These are phyloP conservation scores for Muscicapa striata DNA, from an alignment of 2,797 vertebrate species.

Conservation along the genomic window DNA sequence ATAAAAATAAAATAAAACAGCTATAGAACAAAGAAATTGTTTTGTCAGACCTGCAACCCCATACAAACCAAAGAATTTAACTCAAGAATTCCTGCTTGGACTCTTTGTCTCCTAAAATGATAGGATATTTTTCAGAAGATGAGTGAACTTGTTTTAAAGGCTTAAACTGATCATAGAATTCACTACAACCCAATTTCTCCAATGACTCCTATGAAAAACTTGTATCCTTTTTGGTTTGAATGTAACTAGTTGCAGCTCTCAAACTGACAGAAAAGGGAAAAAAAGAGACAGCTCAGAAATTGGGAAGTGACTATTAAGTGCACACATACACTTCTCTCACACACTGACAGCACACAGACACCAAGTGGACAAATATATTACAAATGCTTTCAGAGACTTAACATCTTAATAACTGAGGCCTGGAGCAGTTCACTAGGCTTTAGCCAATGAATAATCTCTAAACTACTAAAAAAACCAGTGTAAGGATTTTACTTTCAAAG, in stretches of 20 bases:
- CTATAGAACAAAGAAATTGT: background rate
- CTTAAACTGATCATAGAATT: background rate
- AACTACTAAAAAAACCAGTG: background rate
- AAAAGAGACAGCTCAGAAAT: background rate
- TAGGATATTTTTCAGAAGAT: background rate
- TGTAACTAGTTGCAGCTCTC: constrained; percentile 48
- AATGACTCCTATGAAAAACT: background rate
- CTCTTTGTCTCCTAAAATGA: background rate
- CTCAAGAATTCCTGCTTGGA: background rate
- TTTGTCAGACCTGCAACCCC: constrained; percentile 36
- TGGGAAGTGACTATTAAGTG: background rate
- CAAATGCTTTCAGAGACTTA: background rate
- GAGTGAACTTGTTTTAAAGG: background rate
- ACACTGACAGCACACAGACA: background rate
- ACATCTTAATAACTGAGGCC: background rate
- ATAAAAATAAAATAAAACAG: background rate
- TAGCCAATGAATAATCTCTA: background rate
- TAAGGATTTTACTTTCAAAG: background rate
- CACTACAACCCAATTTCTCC: background rate
- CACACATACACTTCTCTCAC: background rate
- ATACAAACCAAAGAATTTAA: constrained; percentile 53
- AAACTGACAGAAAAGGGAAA: background rate
- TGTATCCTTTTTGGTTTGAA: constrained; percentile 31
- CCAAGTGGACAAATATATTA: background rate
- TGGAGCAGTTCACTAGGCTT: background rate